Conservation (phyloP, 2,113 vertebrate genomes). For the Oreochromis niloticus region DNA sequence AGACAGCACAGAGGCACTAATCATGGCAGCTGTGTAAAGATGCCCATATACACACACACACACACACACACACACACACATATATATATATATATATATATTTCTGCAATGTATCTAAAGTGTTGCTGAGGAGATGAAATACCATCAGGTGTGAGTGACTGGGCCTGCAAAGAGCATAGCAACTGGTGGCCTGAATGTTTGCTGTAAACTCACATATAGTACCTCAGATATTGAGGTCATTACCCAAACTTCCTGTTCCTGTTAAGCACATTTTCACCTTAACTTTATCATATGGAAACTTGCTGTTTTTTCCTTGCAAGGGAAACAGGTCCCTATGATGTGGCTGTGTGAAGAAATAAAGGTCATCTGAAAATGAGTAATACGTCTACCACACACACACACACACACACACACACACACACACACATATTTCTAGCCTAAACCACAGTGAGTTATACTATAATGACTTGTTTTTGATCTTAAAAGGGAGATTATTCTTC, state of each 20-base stretch:
- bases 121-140: not conserved
- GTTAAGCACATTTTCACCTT: not conserved
- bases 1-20: too few relatives aligned
- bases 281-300: not conserved
- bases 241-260: not conserved
- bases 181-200: not conserved
- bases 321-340: not conserved
- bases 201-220: not conserved
- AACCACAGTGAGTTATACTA: not conserved
- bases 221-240: not conserved
- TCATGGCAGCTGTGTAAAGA: too few relatives aligned
- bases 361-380: not conserved
- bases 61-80: too few relatives aligned
- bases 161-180: not conserved
- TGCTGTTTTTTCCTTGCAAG: fast-evolving
- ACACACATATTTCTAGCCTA: not conserved
- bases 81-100: not conserved
- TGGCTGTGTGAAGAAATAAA: not conserved
- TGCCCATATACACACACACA: too few relatives aligned
- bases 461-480: not conserved
- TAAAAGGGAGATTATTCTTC: fast-evolving
- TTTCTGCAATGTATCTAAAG: not conserved
- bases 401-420: not conserved
- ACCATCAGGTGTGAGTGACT: not conserved
- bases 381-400: not conserved